Percentiles rank a stretch among this genome's conserved stretches.
Conservation (phyloP, 2,888 invertebrate species). For the Mesorhabditis sp. region DNA sequence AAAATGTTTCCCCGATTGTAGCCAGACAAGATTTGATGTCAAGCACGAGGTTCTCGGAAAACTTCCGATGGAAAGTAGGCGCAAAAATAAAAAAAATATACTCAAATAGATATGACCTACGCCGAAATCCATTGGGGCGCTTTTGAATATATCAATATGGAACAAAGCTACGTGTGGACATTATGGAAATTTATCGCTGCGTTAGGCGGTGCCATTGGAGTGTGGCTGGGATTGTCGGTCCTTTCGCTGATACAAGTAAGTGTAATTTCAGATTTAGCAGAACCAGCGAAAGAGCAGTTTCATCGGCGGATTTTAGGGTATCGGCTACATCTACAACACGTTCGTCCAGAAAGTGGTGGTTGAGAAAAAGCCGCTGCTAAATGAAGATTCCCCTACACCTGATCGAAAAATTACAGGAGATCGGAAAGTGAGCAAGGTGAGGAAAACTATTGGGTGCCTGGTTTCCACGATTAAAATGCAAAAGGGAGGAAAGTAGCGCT, state of each 20-base stretch:
- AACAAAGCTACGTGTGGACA: conserved; percentile 46
- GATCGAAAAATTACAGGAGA: background rate
- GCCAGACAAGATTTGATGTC: conserved; percentile 48
- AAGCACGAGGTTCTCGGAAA: conserved; percentile 49
- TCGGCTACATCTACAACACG: conserved; percentile 47
- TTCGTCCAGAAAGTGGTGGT: conserved; percentile 42
- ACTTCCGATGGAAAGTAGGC: conserved; percentile 44
- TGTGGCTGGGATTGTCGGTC: conserved; percentile 57
- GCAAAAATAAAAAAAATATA: conserved; percentile 9
- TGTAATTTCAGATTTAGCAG: background rate
- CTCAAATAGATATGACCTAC: conserved; percentile 44
- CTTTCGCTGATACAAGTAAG: conserved; percentile 53
- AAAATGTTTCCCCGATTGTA: conserved; percentile 49
- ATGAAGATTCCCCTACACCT: background rate
- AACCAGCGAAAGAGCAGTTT: background rate
- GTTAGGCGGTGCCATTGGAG: conserved; percentile 55
- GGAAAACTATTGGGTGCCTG: no score
- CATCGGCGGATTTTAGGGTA: conserved; percentile 32
- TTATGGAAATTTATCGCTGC: conserved; percentile 53
- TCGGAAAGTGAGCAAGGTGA: no score
- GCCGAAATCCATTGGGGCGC: conserved; percentile 52
- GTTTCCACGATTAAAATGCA: no score
- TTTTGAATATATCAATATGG: conserved; percentile 55
- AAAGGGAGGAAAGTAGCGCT: no score
- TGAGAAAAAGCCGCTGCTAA: conserved; percentile 27